Base-by-base conservation (phyloP, 2,888 invertebrate genomes). In the Trachelus troglodyta region DNA sequence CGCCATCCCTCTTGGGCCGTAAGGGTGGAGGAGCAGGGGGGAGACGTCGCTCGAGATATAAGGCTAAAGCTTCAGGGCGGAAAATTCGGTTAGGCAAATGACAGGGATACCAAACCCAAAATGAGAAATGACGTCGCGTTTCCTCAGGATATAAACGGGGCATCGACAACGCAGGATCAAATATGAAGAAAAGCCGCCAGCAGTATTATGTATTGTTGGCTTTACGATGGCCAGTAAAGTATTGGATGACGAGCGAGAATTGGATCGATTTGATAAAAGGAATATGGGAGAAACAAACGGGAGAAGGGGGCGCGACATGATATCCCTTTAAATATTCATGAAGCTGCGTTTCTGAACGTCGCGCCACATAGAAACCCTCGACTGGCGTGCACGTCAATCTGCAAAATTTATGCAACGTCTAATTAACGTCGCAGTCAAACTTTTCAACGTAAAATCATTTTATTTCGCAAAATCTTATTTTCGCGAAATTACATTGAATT, bases 331-430 rank as follows among this genome's bases (percentile, higher is more conserved):
- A 15, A 71, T 71, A 71, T 71, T 71, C 71, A 71, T 30, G 30
- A 71, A 71, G 31, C 12, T 56, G 0, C 30, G 15, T 71, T 71
- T 71, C 71, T 15, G 4, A 15, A 31, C 71, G 71, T 33, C 12
- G 15, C 9, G 3, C 30, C 15, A 34, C 30, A 2, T 23, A 56
- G 23, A 56, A 2, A 2, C 0, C 0, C 23, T 23, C 56, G 56
- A 2, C 78, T 81, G 80, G 83, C 82, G 81, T 83, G 76, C 79
- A 79, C 83, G 80, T 85, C 84, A 79, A 82, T 84, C 81, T 82
- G 4, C 15, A 15, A 83, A 82, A 85, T 87, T 86, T 85, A 85
- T 85, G 81, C 84, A 80, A 81, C 81, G 80, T 80, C 83, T 86
- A 87, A 87, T 87, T 87, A 15, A 40, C 15, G 40, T 15, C 0